Conservation (phyloP, 2,797 vertebrate genomes). For the Carapus acus region DNA sequence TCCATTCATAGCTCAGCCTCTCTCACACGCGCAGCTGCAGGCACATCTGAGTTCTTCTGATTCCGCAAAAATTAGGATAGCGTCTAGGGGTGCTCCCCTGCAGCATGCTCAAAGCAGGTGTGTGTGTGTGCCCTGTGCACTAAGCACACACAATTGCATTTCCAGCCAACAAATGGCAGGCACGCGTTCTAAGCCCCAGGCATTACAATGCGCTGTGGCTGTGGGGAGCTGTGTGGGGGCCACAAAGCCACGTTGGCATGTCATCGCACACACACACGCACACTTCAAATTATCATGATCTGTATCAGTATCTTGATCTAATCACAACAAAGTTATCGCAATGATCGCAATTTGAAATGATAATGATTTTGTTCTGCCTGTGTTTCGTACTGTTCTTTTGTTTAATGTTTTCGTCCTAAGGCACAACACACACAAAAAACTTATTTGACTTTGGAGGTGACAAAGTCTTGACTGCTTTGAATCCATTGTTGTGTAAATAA, state of each 20-base stretch:
- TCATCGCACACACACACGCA: slow-evolving; percentile 5
- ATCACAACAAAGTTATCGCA: too few relatives aligned
- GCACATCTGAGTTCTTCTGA: slow-evolving; percentile 49
- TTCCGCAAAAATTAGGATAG: slow-evolving; percentile 58
- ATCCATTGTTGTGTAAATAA: too few relatives aligned
- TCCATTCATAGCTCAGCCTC: slow-evolving; percentile 12
- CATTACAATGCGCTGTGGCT: slow-evolving; percentile 1
- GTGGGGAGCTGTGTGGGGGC: too few relatives aligned
- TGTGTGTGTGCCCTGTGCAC: slow-evolving; percentile 41
- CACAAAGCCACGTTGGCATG: not conserved
- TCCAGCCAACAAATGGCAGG: slow-evolving; percentile 52
- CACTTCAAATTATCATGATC: not conserved
- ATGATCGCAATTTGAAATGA: too few relatives aligned
- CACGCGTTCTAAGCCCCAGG: slow-evolving; percentile 50
- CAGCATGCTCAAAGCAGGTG: slow-evolving; percentile 28
- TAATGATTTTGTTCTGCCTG: too few relatives aligned
- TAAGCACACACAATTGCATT: slow-evolving; percentile 25
- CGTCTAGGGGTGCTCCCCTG: slow-evolving; percentile 50
- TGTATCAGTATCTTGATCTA: too few relatives aligned
- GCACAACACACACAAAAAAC: too few relatives aligned
- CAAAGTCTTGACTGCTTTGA: too few relatives aligned
- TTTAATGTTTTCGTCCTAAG: too few relatives aligned
- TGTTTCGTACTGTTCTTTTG: too few relatives aligned
- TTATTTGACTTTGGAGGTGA: too few relatives aligned
- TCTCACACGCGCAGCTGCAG: not conserved